phyloP scores from a whole-genome alignment of 2,797 vertebrate genomes.

The Lepilemur ruficaudatus region DNA sequence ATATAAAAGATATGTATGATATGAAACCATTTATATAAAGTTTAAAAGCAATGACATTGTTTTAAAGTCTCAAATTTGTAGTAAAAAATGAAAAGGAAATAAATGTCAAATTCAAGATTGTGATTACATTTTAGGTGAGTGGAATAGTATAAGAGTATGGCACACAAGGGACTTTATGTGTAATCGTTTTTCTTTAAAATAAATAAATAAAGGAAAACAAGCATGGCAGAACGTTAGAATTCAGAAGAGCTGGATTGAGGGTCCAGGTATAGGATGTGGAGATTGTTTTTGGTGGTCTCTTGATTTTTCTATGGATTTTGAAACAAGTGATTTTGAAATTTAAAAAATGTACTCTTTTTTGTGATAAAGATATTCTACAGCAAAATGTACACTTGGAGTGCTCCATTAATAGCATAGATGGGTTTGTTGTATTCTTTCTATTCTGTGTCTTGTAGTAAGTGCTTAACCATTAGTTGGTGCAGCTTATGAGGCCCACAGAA shows the following conservation, averaged over 20 bases:
- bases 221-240: constrained; percentile 19
- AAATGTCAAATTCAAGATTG: constrained; percentile 35
- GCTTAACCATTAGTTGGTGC: neutral
- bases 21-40: neutral
- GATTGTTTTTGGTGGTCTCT: constrained; percentile 11
- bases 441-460: neutral
- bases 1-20: neutral
- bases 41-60: neutral
- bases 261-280: neutral
- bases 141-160: neutral
- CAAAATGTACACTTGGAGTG: constrained; percentile 4
- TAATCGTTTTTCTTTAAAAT: neutral
- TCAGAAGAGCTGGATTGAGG: neutral
- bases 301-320: constrained; percentile 33
- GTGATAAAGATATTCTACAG: constrained; percentile 6
- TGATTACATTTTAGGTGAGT: constrained; percentile 29
- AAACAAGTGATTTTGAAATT: neutral
- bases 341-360: neutral
- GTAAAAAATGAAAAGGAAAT: constrained; percentile 22
- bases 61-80: constrained; percentile 36
- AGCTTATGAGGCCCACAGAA: neutral
- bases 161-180: neutral
- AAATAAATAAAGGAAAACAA: neutral
- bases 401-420: neutral
- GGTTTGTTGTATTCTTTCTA: neutral